These are phyloP conservation scores for Amaurobius ferox DNA, from an alignment of 2,888 invertebrate genomes.

Conservation along the genomic window DNA sequence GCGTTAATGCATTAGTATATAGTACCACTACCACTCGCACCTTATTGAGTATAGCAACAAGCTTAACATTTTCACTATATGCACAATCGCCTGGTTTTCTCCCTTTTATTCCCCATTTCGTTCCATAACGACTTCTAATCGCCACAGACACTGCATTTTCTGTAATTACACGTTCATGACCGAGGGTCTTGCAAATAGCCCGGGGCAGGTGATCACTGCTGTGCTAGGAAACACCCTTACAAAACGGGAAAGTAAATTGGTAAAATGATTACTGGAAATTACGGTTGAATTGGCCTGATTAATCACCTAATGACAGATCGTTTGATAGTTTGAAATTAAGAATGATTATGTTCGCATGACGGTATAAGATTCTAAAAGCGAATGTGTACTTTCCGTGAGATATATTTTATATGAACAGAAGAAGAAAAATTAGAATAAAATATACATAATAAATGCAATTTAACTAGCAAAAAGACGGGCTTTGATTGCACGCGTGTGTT, in stretches of 20 bases:
- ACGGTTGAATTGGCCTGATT: background rate
- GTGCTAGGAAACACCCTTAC: background rate
- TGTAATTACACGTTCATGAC: background rate
- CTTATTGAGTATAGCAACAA: no score
- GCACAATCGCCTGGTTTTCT: background rate
- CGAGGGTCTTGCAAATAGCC: background rate
- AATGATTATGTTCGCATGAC: no score
- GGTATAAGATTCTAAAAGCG: no score
- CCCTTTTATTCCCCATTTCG: background rate
- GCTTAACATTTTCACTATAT: no score
- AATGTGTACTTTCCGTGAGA: no score
- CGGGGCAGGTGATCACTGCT: background rate
- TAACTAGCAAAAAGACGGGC: no score
- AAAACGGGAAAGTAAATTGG: slow-evolving; percentile 12
- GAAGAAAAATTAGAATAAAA: no score
- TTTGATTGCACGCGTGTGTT: no score
- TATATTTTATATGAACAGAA: no score
- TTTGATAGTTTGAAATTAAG: background rate
- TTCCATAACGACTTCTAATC: background rate
- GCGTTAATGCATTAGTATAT: no score
- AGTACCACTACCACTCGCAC: no score
- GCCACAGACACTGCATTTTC: background rate
- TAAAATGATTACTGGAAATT: background rate
- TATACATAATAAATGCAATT: no score
- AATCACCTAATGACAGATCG: background rate